Conservation (phyloP, 1,140 invertebrate species). For the Sycobia sp. region DNA sequence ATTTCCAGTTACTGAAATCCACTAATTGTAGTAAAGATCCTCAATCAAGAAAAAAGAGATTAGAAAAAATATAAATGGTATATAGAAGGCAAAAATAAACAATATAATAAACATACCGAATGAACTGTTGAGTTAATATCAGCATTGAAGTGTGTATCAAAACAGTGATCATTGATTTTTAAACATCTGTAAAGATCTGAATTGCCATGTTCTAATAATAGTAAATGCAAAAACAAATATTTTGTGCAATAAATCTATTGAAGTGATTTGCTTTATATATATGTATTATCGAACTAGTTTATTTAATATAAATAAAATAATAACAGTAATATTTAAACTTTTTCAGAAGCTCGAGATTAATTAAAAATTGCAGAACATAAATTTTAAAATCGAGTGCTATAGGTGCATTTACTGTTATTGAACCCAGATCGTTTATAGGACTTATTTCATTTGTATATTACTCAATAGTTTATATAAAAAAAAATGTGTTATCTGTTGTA, state of each 20-base stretch:
- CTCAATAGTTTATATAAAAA: conserved; percentile 62
- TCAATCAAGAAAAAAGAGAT: conserved; percentile 6
- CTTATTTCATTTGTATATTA: conserved; percentile 63
- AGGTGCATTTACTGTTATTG: conserved; percentile 57
- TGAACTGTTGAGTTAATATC: conserved; percentile 37
- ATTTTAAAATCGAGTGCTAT: conserved; percentile 34
- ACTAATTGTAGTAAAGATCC: conserved; percentile 8
- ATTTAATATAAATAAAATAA: conserved; percentile 17
- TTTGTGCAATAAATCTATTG: conserved; percentile 52
- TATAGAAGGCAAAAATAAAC: conserved; percentile 15
- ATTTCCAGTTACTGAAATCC: conserved; percentile 25
- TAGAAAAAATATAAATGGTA: conserved; percentile 10
- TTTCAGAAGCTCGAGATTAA: conserved; percentile 16
- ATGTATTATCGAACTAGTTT: conserved; percentile 14
- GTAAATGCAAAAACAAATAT: conserved; percentile 42
- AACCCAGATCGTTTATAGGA: conserved; percentile 52
- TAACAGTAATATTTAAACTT: conserved; percentile 36
- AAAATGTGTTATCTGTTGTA: conserved; percentile 63
- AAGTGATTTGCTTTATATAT: conserved; percentile 14
- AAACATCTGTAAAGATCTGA: conserved; percentile 42
- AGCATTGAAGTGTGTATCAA: conserved; percentile 20
- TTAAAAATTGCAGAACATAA: conserved; percentile 10
- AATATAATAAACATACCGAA: conserved; percentile 27
- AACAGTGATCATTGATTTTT: conserved; percentile 29
- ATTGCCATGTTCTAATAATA: conserved; percentile 54